phyloP scores from a whole-genome alignment of 1,140 invertebrate genomes.

The Oncopodura yosiiana region DNA sequence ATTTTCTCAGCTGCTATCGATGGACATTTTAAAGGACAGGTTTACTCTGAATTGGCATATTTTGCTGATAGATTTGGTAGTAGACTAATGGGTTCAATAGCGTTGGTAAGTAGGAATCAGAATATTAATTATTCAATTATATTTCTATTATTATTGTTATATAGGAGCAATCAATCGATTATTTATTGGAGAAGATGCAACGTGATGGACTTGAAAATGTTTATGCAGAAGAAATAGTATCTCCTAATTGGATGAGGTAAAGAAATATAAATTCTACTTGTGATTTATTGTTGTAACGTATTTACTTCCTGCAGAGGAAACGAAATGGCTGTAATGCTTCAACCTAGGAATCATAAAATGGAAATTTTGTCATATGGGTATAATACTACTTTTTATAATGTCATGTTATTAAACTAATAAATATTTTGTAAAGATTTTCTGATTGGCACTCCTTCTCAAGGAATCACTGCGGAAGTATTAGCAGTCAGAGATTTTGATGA shows the following conservation, averaged over 20 bases:
- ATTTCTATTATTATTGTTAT: too few relatives aligned
- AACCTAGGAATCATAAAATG: slow-evolving; percentile 51
- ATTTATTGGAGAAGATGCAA: slow-evolving; percentile 3
- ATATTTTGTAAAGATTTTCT: slow-evolving; percentile 56
- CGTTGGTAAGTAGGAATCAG: too few relatives aligned
- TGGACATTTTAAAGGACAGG: slow-evolving; percentile 1
- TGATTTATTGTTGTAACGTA: background rate
- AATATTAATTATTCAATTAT: too few relatives aligned
- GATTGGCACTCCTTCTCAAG: slow-evolving; percentile 50
- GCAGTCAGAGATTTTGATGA: slow-evolving; percentile 55
- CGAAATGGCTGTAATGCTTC: slow-evolving; percentile 55
- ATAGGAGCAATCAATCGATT: slow-evolving; percentile 16
- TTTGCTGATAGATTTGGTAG: slow-evolving; percentile 9
- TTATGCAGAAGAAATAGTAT: background rate
- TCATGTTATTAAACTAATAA: slow-evolving; percentile 46
- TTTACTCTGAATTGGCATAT: background rate
- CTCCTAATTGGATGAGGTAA: slow-evolving; percentile 5
- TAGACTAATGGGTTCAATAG: slow-evolving; percentile 2
- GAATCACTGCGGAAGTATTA: slow-evolving; percentile 39
- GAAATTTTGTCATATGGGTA: slow-evolving; percentile 51
- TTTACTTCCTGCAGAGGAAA: slow-evolving; percentile 46
- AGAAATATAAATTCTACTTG: background rate
- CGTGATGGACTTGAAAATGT: background rate
- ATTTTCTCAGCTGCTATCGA: background rate
- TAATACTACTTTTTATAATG: too few relatives aligned